Percentiles rank a stretch among this genome's conserved stretches.
Conservation (phyloP, 2,113 vertebrate genomes). For the Urocitellus parryii region DNA sequence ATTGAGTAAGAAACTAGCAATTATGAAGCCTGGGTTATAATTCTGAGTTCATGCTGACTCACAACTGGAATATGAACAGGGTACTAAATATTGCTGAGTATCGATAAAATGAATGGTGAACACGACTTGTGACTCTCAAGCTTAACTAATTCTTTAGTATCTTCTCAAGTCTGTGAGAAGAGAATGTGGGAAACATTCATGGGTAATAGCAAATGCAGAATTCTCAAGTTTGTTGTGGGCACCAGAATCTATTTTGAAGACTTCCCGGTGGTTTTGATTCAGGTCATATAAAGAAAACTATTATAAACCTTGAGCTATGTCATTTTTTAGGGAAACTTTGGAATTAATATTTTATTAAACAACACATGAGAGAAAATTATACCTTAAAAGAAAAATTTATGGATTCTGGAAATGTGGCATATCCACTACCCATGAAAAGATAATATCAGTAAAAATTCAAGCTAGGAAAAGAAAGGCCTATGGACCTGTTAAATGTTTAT, state of each 20-base stretch:
- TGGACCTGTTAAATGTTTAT: background rate
- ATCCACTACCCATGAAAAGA: background rate
- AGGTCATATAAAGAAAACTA: background rate
- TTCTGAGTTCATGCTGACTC: slow-evolving; percentile 36
- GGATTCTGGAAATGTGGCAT: background rate
- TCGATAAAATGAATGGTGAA: background rate
- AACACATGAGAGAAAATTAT: background rate
- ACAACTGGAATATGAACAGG: background rate
- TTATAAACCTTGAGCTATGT: background rate
- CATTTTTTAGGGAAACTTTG: background rate
- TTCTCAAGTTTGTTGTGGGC: background rate
- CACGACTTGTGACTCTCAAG: background rate
- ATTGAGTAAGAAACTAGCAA: background rate
- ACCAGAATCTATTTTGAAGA: background rate
- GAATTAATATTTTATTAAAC: background rate
- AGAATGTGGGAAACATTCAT: background rate
- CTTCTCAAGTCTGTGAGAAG: background rate
- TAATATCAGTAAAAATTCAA: background rate
- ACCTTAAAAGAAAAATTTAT: background rate
- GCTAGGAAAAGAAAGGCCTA: background rate
- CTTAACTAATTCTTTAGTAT: background rate
- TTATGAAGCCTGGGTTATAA: background rate
- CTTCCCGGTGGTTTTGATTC: background rate
- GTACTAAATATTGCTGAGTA: background rate
- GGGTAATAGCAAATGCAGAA: background rate